Percentiles rank a stretch among this genome's conserved stretches.
Evolutionary conservation across 2,888 invertebrate genomes (phyloP).

Genomic region (Pachydiplax longipennis): DNA sequence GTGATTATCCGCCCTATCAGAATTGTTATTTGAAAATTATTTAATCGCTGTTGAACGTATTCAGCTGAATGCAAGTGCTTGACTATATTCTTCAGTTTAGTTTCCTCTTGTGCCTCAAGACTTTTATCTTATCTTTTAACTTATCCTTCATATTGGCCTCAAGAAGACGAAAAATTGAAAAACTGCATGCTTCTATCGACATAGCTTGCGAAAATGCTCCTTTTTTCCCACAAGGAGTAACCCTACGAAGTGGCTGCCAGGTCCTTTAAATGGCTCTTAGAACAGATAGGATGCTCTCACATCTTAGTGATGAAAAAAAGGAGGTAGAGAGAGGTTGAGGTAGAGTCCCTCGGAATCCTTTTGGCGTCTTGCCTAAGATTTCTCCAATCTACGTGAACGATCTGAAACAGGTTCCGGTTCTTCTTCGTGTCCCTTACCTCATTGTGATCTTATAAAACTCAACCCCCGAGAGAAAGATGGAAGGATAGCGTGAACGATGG

Average conservation of each 20-base stretch:
- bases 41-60: too few relatives aligned
- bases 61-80: too few relatives aligned
- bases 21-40: too few relatives aligned
- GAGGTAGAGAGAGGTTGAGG: neutral
- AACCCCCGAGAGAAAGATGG: neutral
- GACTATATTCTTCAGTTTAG: too few relatives aligned
- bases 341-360: neutral
- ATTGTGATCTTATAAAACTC: neutral
- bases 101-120: too few relatives aligned
- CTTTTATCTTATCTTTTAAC: too few relatives aligned
- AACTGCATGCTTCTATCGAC: too few relatives aligned
- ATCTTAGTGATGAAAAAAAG: neutral
- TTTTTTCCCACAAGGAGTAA: too few relatives aligned
- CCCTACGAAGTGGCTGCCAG: neutral
- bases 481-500: neutral
- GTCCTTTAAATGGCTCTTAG: neutral
- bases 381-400: neutral
- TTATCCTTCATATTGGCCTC: too few relatives aligned
- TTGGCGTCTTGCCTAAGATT: neutral
- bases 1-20: too few relatives aligned
- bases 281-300: neutral
- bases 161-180: too few relatives aligned
- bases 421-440: neutral
- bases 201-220: too few relatives aligned
- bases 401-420: neutral